Conservation (phyloP, 1,140 invertebrate species). For the Sminthurides bifidus region DNA sequence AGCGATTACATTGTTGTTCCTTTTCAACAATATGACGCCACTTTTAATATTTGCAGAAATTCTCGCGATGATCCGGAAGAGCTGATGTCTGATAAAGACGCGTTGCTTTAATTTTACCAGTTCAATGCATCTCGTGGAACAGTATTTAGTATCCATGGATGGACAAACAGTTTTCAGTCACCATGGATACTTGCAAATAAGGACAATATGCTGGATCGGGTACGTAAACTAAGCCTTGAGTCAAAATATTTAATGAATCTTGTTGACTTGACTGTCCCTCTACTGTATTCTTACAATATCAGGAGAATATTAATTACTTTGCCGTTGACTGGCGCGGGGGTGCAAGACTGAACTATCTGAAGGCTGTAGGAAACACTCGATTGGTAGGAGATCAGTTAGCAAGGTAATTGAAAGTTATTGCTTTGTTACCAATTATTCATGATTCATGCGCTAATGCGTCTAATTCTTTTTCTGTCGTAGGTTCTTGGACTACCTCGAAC, state of each 20-base stretch:
- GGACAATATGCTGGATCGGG: constrained; percentile 14
- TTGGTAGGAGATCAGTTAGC: constrained; percentile 34
- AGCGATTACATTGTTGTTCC: too few species aligned
- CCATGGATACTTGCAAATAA: constrained; percentile 12
- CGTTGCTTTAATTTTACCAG: constrained; percentile 9
- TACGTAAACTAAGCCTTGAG: too few species aligned
- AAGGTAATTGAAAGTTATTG: not conserved
- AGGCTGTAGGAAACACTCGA: constrained; percentile 33
- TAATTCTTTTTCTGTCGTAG: too few species aligned
- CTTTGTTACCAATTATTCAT: not conserved
- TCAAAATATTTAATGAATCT: too few species aligned
- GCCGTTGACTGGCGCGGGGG: constrained; percentile 34
- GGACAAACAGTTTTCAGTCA: constrained; percentile 12
- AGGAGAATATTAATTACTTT: constrained; percentile 34
- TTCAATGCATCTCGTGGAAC: constrained; percentile 8
- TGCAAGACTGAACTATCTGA: constrained; percentile 32
- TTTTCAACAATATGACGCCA: too few species aligned
- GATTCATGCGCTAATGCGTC: not conserved
- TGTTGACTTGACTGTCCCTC: not conserved
- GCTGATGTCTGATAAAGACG: constrained; percentile 18
- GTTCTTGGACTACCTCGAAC: constrained; percentile 27
- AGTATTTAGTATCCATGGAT: constrained; percentile 22
- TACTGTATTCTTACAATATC: not conserved
- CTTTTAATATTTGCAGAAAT: not conserved
- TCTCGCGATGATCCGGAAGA: not conserved